phyloP scores from a whole-genome alignment of 2,888 invertebrate genomes.

The Choristoneura rosaceana region DNA sequence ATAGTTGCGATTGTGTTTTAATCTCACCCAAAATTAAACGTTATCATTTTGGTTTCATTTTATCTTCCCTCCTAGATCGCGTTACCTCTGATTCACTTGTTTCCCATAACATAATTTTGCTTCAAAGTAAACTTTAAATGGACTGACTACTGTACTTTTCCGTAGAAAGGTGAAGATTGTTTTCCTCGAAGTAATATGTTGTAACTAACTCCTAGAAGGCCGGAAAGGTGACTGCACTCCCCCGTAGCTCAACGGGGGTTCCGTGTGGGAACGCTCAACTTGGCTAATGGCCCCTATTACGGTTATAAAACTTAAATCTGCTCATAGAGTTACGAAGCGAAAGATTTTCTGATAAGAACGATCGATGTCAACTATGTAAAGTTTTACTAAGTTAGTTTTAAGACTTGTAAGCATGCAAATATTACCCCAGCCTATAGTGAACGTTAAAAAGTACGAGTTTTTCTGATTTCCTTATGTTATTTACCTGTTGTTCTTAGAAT shows the following conservation, averaged over 20 bases:
- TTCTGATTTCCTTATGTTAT: neutral
- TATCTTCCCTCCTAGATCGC: neutral
- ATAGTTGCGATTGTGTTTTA: slow-evolving; percentile 17
- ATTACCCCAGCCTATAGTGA: neutral
- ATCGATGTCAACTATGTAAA: slow-evolving; percentile 33
- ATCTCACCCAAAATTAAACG: neutral
- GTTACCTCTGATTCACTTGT: neutral
- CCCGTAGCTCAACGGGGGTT: slow-evolving; percentile 58
- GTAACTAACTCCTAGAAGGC: slow-evolving; percentile 49
- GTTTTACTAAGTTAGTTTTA: slow-evolving; percentile 3
- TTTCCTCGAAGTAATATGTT: slow-evolving; percentile 37
- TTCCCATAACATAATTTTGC: neutral
- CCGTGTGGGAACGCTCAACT: slow-evolving; percentile 63
- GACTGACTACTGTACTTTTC: slow-evolving; percentile 5
- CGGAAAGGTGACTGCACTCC: slow-evolving; percentile 79
- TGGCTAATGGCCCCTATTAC: slow-evolving; percentile 57
- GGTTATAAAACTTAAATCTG: slow-evolving; percentile 62
- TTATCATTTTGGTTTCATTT: neutral
- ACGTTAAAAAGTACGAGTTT: neutral
- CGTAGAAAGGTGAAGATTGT: neutral
- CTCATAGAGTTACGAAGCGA: slow-evolving; percentile 57
- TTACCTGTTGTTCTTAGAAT: too few relatives aligned
- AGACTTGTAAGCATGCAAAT: neutral
- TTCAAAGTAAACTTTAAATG: neutral
- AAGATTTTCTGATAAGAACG: slow-evolving; percentile 48